Percentiles rank a stretch among this genome's conserved stretches.
Conservation (phyloP, 92 coral and sea anemone genomes). For the Blastomussa wellsi region DNA sequence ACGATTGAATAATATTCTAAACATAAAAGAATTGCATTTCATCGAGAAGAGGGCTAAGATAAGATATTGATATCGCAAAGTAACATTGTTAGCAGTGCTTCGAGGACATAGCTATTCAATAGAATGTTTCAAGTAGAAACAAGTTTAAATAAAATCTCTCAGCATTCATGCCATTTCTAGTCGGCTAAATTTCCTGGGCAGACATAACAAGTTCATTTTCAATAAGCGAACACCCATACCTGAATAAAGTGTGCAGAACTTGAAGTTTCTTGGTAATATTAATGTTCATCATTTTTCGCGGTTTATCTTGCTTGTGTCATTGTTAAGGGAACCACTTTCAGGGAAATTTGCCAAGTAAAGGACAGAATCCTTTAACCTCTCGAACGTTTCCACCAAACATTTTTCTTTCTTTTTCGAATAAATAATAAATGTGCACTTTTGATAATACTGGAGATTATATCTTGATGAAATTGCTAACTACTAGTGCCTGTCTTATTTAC, state of each 20-base stretch:
- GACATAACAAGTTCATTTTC: slow-evolving; percentile 15
- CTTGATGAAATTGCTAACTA: neutral
- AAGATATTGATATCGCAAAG: neutral
- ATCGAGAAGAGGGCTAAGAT: neutral
- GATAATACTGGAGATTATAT: slow-evolving; percentile 4
- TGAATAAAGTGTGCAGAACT: slow-evolving; percentile 81
- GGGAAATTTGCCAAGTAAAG: neutral
- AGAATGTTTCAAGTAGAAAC: neutral
- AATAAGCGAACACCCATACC: slow-evolving; percentile 45
- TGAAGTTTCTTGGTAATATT: slow-evolving; percentile 73
- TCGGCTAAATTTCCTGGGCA: neutral
- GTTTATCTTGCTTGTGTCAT: neutral
- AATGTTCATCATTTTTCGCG: slow-evolving; percentile 51
- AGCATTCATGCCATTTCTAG: neutral
- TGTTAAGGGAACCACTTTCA: slow-evolving; percentile 6
- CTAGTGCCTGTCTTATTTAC: neutral
- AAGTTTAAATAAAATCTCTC: neutral
- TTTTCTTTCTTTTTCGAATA: slow-evolving; percentile 11
- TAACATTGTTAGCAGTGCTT: neutral
- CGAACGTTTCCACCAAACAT: neutral
- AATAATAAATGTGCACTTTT: slow-evolving; percentile 26
- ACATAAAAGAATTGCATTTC: neutral
- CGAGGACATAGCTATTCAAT: neutral
- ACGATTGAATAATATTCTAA: neutral
- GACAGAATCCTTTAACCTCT: slow-evolving; percentile 3